These are phyloP conservation scores for Megalops atlanticus DNA, from an alignment of 2,113 vertebrate genomes.

Conservation along the genomic window DNA sequence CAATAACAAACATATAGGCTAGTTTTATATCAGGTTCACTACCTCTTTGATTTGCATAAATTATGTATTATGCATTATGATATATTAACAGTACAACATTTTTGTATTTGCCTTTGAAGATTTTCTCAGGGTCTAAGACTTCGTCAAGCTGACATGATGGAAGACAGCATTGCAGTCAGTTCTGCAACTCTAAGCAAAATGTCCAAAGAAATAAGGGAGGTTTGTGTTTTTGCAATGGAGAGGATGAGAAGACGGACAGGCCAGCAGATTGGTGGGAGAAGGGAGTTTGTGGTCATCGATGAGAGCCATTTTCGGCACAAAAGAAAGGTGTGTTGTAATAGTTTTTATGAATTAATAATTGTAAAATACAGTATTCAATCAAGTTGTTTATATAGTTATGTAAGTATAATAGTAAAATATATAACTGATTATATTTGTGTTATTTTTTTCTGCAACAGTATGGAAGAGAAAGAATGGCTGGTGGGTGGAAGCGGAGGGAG, in stretches of 20 bases:
- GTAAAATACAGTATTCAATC: too few species aligned
- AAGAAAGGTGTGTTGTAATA: slow-evolving; percentile 25
- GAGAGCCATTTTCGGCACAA: slow-evolving; percentile 30
- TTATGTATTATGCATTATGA: too few species aligned
- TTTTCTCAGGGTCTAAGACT: slow-evolving; percentile 25
- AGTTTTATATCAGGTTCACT: too few species aligned
- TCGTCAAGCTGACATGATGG: slow-evolving; percentile 24
- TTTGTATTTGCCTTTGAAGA: slow-evolving; percentile 24
- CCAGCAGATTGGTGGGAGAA: slow-evolving; percentile 26
- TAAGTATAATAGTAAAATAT: too few species aligned
- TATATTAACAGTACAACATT: slow-evolving; percentile 7
- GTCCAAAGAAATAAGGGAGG: neutral
- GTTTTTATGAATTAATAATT: too few species aligned
- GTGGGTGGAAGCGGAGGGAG: too few species aligned
- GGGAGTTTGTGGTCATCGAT: slow-evolving; percentile 18
- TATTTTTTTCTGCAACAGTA: too few species aligned
- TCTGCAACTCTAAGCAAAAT: slow-evolving; percentile 28
- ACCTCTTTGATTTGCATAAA: too few species aligned
- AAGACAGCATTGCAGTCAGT: slow-evolving; percentile 27
- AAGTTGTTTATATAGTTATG: too few species aligned
- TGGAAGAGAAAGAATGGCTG: too few species aligned
- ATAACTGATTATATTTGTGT: too few species aligned
- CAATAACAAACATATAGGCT: too few species aligned
- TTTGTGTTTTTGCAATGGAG: slow-evolving; percentile 9
- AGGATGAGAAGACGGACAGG: slow-evolving; percentile 20